Base-by-base conservation (phyloP, 2,797 vertebrate species). In the Eidolon dupreanum region DNA sequence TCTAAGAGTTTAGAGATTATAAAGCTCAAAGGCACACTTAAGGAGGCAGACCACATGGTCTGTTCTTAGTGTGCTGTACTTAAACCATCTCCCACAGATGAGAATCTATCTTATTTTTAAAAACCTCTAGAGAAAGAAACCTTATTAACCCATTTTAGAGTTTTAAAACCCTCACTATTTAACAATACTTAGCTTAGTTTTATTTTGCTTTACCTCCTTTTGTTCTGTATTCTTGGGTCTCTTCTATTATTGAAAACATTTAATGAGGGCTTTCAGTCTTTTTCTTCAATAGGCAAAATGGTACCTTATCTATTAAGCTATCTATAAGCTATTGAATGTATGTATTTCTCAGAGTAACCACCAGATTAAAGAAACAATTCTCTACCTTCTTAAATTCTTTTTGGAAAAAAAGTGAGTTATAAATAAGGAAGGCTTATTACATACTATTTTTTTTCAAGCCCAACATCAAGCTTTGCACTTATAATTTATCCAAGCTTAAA, bases 1-100 rank as follows among this genome's bases (percentile, higher is more conserved):
- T 94, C 91, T 46, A 63, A 95, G 78, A 93, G 53, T 89, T 90
- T 82, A 95, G 78, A 88, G 84, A 90, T 61, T 89, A 82, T 68
- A 74, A 84, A 59, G 63, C 96, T 97, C 94, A 65, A 92, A 96
- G 84, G 36, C 75, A 66, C 74, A 90, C 31, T 92, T 51, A 46
- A 19, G 78, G 63, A 88, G 41, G 65, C 38, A 57, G 75, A 73
- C 71, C 88, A 61, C 61, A 36, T 55, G 75, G 84, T 90, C 43
- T 84, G n/a, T 20, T 65, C 77, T 59, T 31, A 8, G 59, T 28
- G 13, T 17, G 16, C 57, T 7, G 41, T 2, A 26, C 43, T 61
- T 57, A 33, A 75, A 87, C 26, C 20, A 53, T 31, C 15, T 57
- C 38, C 77, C 57, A 65, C 43, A 73, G 61, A 68, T 33, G 65